Percentiles rank a stretch among this genome's conserved stretches.
phyloP scores from a whole-genome alignment of 1,140 invertebrate species.

The Meloidogyne floridensis region DNA sequence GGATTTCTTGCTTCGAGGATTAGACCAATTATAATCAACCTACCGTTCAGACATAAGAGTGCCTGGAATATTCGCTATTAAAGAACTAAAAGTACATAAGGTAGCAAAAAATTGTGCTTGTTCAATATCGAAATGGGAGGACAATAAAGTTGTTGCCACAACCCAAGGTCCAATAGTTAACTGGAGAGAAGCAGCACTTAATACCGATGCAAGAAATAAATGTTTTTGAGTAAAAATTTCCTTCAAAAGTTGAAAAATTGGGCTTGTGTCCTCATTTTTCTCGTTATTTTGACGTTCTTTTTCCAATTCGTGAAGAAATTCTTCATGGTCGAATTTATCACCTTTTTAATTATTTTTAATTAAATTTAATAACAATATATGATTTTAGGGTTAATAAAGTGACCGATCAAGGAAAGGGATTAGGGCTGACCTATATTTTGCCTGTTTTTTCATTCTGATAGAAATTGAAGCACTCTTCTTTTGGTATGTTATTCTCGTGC shows the following conservation, averaged over 20 bases:
- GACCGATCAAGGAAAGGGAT: no score
- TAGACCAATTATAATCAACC: background rate
- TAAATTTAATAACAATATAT: no score
- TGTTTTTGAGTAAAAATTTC: conserved; percentile 37
- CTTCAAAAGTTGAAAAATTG: conserved; percentile 22
- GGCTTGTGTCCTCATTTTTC: conserved; percentile 8
- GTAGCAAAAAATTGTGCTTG: conserved; percentile 34
- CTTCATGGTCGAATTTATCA: conserved; percentile 36
- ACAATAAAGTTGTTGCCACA: conserved; percentile 22
- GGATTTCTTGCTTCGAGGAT: no score
- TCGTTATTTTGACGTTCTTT: conserved; percentile 43
- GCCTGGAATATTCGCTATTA: conserved; percentile 45
- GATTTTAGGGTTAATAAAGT: no score
- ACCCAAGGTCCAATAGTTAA: conserved; percentile 32
- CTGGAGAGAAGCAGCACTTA: conserved; percentile 43
- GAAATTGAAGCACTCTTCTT: no score
- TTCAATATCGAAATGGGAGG: conserved; percentile 4
- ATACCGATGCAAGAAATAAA: conserved; percentile 42
- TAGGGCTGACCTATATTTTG: background rate
- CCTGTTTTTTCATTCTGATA: background rate
- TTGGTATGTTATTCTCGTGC: no score
- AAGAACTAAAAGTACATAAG: conserved; percentile 38
- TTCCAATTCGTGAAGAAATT: conserved; percentile 43
- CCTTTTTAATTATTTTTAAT: conserved; percentile 9
- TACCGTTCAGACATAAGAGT: conserved; percentile 37